phyloP scores from a whole-genome alignment of 2,888 invertebrate genomes.

The Liopterus haemorrhoidalis region DNA sequence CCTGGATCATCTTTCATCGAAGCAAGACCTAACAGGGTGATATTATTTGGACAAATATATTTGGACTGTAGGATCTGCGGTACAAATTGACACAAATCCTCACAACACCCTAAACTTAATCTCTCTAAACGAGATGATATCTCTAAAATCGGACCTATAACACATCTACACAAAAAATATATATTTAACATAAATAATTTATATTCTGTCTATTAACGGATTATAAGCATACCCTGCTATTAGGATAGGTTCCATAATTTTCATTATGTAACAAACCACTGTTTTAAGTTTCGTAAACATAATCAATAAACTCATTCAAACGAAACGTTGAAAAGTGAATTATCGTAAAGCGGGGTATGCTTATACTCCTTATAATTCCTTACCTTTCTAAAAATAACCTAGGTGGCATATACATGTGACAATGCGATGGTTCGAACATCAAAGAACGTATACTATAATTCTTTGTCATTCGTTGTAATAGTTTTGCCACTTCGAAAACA shows the following conservation, averaged over 20 bases:
- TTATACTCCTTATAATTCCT: too few species aligned
- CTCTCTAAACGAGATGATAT: constrained; percentile 38
- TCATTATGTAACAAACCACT: not conserved
- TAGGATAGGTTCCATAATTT: not conserved
- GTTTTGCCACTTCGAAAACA: constrained; percentile 41
- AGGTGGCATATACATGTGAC: constrained; percentile 39
- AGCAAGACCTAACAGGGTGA: constrained; percentile 61
- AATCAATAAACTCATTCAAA: too few species aligned
- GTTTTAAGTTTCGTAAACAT: not conserved
- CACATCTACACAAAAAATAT: constrained; percentile 27
- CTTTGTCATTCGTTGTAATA: constrained; percentile 40
- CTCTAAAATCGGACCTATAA: constrained; percentile 34
- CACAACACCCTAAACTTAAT: constrained; percentile 44
- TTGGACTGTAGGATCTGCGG: constrained; percentile 38
- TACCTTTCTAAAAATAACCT: constrained; percentile 29
- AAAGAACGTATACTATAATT: constrained; percentile 43
- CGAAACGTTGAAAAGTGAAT: too few species aligned
- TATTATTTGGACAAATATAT: constrained; percentile 47
- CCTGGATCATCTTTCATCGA: constrained; percentile 69
- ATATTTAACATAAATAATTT: constrained; percentile 24
- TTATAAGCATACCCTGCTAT: too few species aligned
- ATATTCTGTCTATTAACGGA: constrained; percentile 13
- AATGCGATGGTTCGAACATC: constrained; percentile 44
- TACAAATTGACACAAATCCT: constrained; percentile 41
- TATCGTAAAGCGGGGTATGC: too few species aligned